Evolutionary conservation across 2,797 vertebrate genomes (phyloP).

Genomic region (Eulemur rubriventer): DNA sequence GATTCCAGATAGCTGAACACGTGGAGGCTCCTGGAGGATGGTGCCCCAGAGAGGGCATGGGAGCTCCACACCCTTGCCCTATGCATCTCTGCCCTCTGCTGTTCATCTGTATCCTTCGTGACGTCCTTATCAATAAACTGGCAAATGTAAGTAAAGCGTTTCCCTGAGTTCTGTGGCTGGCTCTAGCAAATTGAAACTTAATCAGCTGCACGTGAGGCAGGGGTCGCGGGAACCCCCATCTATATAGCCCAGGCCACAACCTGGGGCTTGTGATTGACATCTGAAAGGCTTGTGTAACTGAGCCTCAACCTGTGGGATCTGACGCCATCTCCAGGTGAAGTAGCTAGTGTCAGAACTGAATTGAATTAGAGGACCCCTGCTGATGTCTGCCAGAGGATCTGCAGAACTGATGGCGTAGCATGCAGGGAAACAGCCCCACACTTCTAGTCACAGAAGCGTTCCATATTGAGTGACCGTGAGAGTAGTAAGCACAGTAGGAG

Average conservation of each 20-base stretch:
- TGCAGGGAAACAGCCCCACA: not conserved
- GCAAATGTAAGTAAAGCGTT: not conserved
- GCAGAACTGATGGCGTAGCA: no score
- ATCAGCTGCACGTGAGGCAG: not conserved
- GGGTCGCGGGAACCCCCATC: accelerated
- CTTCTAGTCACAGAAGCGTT: not conserved
- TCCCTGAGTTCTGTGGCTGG: not conserved
- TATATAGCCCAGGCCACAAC: not conserved
- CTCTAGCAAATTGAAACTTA: not conserved
- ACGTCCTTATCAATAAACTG: no score
- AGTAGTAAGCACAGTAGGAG: not conserved
- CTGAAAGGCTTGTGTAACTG: not conserved
- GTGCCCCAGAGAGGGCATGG: not conserved
- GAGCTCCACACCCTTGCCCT: no score
- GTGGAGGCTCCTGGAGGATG: not conserved
- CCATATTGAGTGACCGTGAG: not conserved
- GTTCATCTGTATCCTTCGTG: not conserved
- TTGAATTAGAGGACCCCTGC: not conserved
- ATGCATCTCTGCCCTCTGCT: not conserved
- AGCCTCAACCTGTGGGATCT: not conserved
- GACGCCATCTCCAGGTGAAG: not conserved
- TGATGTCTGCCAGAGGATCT: not conserved
- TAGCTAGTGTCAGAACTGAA: not conserved
- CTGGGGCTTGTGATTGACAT: not conserved
- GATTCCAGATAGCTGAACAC: not conserved